These are phyloP conservation scores for Enteromius unitaeniatus DNA, from an alignment of 2,797 vertebrate species.

Conservation along the genomic window DNA sequence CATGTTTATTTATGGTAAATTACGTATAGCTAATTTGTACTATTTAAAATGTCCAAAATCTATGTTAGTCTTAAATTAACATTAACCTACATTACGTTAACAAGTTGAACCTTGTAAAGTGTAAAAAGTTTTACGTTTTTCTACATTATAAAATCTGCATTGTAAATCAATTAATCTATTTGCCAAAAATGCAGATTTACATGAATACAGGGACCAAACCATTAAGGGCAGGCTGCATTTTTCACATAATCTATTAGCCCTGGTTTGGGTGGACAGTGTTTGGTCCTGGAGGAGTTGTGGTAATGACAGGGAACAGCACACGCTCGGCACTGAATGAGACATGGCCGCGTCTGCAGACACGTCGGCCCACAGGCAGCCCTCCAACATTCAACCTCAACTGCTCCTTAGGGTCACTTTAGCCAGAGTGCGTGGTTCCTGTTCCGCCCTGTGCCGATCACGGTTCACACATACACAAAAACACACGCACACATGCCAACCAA, in stretches of 20 bases:
- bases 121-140: neutral
- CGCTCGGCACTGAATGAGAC: conserved; percentile 56
- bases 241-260: conserved; percentile 70
- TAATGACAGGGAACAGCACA: conserved; percentile 59
- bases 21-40: neutral
- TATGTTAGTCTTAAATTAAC: neutral
- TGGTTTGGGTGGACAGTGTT: conserved; percentile 63
- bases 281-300: conserved; percentile 61
- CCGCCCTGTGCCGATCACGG: conserved; percentile 69
- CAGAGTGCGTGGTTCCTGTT: conserved; percentile 77
- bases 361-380: conserved; percentile 58
- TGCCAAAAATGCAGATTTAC: conserved; percentile 7
- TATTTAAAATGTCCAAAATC: neutral
- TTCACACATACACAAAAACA: conserved; percentile 56
- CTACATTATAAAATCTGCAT: neutral
- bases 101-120: neutral
- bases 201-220: conserved; percentile 18
- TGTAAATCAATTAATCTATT: conserved; percentile 10
- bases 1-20: neutral
- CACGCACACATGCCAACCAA: conserved; percentile 25
- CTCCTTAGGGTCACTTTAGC: conserved; percentile 80
- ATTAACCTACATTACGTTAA: neutral
- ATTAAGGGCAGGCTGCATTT: conserved; percentile 57
- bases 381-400: conserved; percentile 64
- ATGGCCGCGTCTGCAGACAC: conserved; percentile 45